phyloP scores from a whole-genome alignment of 1,140 invertebrate genomes.

The Thaumatotibia leucotreta region DNA sequence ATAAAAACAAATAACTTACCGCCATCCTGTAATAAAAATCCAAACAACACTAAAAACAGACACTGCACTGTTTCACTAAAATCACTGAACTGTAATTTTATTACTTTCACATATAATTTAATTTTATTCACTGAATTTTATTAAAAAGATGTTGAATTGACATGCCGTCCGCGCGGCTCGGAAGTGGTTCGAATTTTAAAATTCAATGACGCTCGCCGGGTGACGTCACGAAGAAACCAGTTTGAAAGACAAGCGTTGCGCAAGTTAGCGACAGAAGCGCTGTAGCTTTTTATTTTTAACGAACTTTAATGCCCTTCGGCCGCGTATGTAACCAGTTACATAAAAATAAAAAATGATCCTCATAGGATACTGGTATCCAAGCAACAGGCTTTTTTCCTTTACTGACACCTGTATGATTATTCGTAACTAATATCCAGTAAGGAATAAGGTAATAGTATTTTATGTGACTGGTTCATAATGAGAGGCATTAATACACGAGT shows the following conservation, averaged over 20 bases:
- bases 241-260: background rate
- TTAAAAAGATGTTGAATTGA: background rate
- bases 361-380: too few relatives aligned
- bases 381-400: too few relatives aligned
- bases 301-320: too few relatives aligned
- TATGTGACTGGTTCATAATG: too few relatives aligned
- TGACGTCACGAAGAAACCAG: background rate
- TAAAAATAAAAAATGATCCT: too few relatives aligned
- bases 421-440: too few relatives aligned
- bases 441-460: too few relatives aligned
- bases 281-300: background rate
- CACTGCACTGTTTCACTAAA: background rate
- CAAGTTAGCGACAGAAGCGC: background rate
- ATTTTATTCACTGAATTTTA: background rate
- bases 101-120: background rate
- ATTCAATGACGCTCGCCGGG: background rate
- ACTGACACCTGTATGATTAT: too few relatives aligned
- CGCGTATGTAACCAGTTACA: too few relatives aligned
- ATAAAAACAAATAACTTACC: constrained; percentile 9
- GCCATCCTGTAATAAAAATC: constrained; percentile 7
- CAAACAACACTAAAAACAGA: background rate
- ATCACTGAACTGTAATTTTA: background rate
- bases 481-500: too few relatives aligned
- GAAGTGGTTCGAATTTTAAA: background rate
- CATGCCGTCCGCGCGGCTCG: background rate